Evolutionary conservation across 2,888 invertebrate genomes (phyloP), one percentile per base, ranked within the genome.

Genomic region (Pheosia gnoma): DNA sequence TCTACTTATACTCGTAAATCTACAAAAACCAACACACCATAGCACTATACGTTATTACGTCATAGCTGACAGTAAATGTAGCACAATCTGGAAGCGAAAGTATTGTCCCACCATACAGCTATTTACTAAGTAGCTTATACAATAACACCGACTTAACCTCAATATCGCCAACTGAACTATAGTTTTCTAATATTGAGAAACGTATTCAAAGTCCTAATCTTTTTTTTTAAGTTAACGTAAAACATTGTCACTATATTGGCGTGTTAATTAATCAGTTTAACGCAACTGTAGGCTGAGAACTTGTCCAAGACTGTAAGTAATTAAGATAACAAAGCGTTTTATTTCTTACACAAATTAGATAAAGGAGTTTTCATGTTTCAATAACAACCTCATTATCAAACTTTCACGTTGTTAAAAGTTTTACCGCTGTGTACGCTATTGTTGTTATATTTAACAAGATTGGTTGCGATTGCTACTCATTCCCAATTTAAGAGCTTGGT

Each of bases 101-200:
- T 47, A 47, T 47, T 47, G 25, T 25, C n/a, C 5, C 3, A 47
- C 11, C 4, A 47, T 47, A n/a, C 11, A n/a, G 47, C 6, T 4
- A 47, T 45, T 45, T 45, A 45, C 45, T 10, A 45, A 45, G 45
- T 11, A 45, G 45, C 8, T 45, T 45, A 51, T 25, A 25, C 7
- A 25, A 25, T 9, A 51, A 25, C 3, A 51, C 25, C 13, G 7
- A 25, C 51, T 10, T 51, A 51, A 25, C 51, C 51, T 51, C 7
- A 51, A 51, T 25, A 51, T 3, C 8, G 0, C 7, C 51, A 9
- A 51, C 8, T 3, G 25, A 9, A 51, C 8, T 3, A 8, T 13
- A 51, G 25, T 51, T 25, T 49, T 51, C 51, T 51, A 51, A 25
- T 6, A 51, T 51, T 51, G 8, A 51, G 51, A 51, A 51, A 51